phyloP scores from a whole-genome alignment of 2,888 invertebrate species.

The Stenurella melanura region DNA sequence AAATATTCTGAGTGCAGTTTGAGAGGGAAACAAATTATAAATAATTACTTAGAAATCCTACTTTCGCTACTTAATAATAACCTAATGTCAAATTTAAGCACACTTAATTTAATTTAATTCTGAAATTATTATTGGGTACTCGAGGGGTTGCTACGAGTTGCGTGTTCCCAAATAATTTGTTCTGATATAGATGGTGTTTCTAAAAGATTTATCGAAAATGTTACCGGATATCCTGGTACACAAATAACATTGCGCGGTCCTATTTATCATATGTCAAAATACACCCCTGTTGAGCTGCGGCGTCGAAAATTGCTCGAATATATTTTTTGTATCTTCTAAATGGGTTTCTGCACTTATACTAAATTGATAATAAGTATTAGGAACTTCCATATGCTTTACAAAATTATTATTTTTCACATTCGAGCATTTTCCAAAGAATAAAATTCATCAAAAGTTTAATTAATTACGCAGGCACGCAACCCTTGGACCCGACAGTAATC shows the following conservation, averaged over 20 bases:
- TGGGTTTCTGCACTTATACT: too few species aligned
- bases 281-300: background rate
- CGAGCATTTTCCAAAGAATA: too few species aligned
- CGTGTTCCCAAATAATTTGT: background rate
- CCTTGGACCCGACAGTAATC: too few species aligned
- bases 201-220: background rate
- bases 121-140: background rate
- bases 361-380: too few species aligned
- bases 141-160: too few species aligned
- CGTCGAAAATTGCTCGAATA: too few species aligned
- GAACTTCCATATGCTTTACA: too few species aligned
- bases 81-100: background rate
- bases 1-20: background rate
- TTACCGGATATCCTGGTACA: background rate
- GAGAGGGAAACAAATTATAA: slow-evolving; percentile 2
- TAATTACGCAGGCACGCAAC: too few species aligned
- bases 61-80: background rate
- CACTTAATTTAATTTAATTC: background rate
- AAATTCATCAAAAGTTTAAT: too few species aligned
- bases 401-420: too few species aligned
- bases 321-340: too few species aligned
- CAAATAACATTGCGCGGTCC: background rate
- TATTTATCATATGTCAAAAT: background rate
- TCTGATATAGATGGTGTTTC: background rate
- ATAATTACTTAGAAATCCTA: background rate